These are phyloP conservation scores for Sebastes hopkinsi DNA, from an alignment of 2,797 vertebrate genomes.

Conservation along the genomic window DNA sequence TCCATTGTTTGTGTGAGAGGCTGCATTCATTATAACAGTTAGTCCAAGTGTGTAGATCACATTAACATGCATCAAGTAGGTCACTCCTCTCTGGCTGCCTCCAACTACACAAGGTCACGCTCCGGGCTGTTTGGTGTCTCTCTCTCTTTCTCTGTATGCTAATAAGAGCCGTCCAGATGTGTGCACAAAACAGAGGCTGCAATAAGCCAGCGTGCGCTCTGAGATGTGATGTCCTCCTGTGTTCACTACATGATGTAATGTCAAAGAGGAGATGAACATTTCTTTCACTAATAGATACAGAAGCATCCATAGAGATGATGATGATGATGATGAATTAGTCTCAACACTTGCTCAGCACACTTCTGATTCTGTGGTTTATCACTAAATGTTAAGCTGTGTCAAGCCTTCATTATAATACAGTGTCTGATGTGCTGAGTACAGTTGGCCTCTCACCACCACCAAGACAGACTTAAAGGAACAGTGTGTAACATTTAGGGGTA, in stretches of 20 bases:
- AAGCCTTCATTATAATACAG: constrained; percentile 54
- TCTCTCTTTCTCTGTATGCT: neutral
- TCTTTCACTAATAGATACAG: too few species aligned
- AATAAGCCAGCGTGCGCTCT: neutral
- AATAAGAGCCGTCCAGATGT: constrained; percentile 41
- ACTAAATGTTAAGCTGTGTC: constrained; percentile 59
- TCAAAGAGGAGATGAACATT: neutral
- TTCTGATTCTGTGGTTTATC: constrained; percentile 12
- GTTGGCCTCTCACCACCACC: constrained; percentile 39
- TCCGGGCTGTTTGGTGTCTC: constrained; percentile 46
- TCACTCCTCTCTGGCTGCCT: constrained; percentile 46
- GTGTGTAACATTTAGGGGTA: too few species aligned
- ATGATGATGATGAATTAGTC: too few species aligned
- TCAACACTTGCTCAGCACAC: neutral
- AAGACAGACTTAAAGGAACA: constrained; percentile 37
- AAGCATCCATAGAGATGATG: too few species aligned
- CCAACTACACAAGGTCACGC: constrained; percentile 75
- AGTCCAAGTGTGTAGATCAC: constrained; percentile 69
- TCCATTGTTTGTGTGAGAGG: constrained; percentile 7
- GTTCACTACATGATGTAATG: neutral
- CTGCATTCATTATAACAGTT: constrained; percentile 64
- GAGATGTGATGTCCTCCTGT: neutral
- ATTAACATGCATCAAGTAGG: constrained; percentile 68
- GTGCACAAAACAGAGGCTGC: neutral
- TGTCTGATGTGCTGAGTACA: constrained; percentile 71